Conservation (phyloP, 2,113 vertebrate genomes). For the Dipodomys ordii region DNA sequence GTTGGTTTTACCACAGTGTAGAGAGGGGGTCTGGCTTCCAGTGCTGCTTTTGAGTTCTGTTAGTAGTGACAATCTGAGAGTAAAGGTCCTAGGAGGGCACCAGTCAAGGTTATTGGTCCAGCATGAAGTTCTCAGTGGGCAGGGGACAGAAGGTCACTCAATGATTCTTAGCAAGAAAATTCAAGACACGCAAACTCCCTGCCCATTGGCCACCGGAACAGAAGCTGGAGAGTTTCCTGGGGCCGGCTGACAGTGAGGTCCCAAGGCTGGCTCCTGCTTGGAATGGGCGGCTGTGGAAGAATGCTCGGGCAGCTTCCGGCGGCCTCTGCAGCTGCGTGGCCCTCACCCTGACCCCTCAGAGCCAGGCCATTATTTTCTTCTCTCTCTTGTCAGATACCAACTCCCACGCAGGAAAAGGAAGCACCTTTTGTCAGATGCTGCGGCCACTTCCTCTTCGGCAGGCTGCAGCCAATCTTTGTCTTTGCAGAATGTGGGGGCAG, state of each 20-base stretch:
- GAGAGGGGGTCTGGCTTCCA: neutral
- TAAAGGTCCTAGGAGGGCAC: neutral
- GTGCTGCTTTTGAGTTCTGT: neutral
- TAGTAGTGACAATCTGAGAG: neutral
- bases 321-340: slow-evolving; percentile 53
- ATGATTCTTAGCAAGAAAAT: neutral
- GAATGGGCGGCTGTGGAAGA: neutral
- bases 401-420: slow-evolving; percentile 90
- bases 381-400: slow-evolving; percentile 79
- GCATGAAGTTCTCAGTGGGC: neutral
- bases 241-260: neutral
- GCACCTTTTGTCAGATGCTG: slow-evolving; percentile 84
- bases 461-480: slow-evolving; percentile 68
- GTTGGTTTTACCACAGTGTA: too few relatives aligned
- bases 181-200: neutral
- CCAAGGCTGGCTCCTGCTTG: neutral
- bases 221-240: neutral
- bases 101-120: neutral
- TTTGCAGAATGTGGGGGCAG: slow-evolving; percentile 66
- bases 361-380: slow-evolving; percentile 64
- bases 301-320: slow-evolving; percentile 33
- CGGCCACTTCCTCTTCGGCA: slow-evolving; percentile 87
- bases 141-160: neutral
- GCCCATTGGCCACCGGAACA: neutral
- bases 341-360: slow-evolving; percentile 33